These are phyloP conservation scores for Diarsia mendica DNA, from an alignment of 2,888 invertebrate genomes.

Conservation along the genomic window DNA sequence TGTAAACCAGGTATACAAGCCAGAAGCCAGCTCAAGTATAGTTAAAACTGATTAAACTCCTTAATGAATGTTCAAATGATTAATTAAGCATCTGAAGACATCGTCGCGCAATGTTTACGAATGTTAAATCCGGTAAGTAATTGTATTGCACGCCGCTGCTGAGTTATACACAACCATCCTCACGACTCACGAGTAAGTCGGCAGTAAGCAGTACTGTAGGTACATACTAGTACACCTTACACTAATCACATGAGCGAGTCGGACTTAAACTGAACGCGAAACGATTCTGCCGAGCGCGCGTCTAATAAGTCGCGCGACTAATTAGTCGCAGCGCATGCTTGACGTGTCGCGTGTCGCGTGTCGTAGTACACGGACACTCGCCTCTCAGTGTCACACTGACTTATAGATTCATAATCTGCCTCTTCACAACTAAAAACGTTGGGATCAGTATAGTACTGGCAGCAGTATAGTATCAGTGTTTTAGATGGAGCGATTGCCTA, in stretches of 20 bases:
- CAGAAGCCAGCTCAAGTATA: too few species aligned
- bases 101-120: background rate
- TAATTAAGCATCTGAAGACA: background rate
- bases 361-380: slow-evolving; percentile 1
- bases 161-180: background rate
- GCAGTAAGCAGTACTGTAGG: background rate
- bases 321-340: slow-evolving; percentile 9
- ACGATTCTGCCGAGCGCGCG: slow-evolving; percentile 18
- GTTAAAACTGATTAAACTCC: background rate
- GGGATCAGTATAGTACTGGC: background rate
- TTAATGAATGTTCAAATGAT: background rate
- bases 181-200: background rate
- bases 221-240: background rate
- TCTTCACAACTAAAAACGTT: background rate
- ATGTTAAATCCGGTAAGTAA: slow-evolving; percentile 15
- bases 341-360: background rate
- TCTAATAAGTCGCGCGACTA: slow-evolving; percentile 22
- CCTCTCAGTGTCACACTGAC: slow-evolving; percentile 19
- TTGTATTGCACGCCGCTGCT: background rate
- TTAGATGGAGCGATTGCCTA: background rate
- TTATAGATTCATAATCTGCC: background rate
- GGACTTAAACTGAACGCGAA: slow-evolving; percentile 28
- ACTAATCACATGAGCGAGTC: slow-evolving; percentile 23
- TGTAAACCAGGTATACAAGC: too few species aligned
- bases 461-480: background rate